phyloP scores from a whole-genome alignment of 2,888 invertebrate species.

The Zhuqinia jingwanae region DNA sequence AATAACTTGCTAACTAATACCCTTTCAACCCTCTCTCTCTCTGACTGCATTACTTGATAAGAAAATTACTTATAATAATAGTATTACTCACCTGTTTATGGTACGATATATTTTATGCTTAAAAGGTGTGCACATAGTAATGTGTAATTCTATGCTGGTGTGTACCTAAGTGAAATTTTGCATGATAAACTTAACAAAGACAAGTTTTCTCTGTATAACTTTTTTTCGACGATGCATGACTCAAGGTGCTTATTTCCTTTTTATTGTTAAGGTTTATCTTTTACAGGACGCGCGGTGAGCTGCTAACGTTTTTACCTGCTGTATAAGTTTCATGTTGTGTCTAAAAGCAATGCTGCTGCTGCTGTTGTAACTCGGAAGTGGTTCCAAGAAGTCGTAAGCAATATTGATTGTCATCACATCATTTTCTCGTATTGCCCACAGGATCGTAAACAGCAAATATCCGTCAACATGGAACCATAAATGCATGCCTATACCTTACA shows the following conservation, averaged over 20 bases:
- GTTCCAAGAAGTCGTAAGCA: constrained; percentile 51
- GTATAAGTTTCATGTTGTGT: not conserved
- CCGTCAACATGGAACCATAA: not conserved
- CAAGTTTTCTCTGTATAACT: not conserved
- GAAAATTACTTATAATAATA: constrained; percentile 25
- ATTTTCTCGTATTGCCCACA: constrained; percentile 1
- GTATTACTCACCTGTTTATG: not conserved
- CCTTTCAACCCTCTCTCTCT: not conserved
- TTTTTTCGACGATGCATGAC: constrained; percentile 23
- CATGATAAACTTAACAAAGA: constrained; percentile 56
- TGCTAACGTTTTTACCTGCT: too few relatives aligned
- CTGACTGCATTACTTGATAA: not conserved
- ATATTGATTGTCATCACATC: constrained; percentile 68
- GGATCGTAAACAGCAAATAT: constrained; percentile 44
- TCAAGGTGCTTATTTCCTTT: constrained; percentile 44
- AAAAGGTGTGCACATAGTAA: not conserved
- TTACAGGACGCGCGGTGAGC: too few relatives aligned
- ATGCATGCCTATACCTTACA: not conserved
- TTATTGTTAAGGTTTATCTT: too few relatives aligned
- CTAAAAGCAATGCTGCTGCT: constrained; percentile 2
- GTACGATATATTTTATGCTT: not conserved
- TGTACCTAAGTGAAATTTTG: constrained; percentile 62
- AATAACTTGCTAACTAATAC: constrained; percentile 13
- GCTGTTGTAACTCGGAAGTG: not conserved
- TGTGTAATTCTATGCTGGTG: not conserved